These are phyloP conservation scores for Colius striatus DNA, from an alignment of 2,113 vertebrate species.

Conservation along the genomic window DNA sequence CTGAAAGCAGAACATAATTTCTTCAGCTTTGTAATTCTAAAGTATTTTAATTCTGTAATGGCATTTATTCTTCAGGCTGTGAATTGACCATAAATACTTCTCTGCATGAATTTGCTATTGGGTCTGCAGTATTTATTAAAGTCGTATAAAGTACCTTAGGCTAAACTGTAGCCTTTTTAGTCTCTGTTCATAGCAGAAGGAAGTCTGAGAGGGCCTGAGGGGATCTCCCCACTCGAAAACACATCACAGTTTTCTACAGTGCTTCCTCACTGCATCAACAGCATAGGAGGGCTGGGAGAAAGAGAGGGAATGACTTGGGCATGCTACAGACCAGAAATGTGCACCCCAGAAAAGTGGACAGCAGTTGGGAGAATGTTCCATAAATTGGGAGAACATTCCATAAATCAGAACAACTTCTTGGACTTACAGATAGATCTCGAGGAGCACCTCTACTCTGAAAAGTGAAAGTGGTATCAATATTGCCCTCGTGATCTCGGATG, in stretches of 20 bases:
- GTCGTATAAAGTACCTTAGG: not conserved
- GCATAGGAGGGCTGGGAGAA: not conserved
- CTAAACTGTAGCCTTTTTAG: not conserved
- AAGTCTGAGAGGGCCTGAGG: not conserved
- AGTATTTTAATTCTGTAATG: constrained; percentile 29
- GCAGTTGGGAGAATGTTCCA: fast-evolving
- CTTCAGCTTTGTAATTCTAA: constrained; percentile 37
- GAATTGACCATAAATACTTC: constrained; percentile 58
- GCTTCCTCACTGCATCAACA: not conserved
- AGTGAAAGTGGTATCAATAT: not conserved
- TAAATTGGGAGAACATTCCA: fast-evolving
- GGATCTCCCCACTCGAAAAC: not conserved
- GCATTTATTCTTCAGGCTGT: constrained; percentile 46
- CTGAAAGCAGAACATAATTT: not conserved
- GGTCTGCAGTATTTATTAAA: constrained; percentile 17
- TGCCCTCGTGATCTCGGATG: fast-evolving
- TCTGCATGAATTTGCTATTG: constrained; percentile 12
- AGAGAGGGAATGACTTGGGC: not conserved
- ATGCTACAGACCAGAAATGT: not conserved
- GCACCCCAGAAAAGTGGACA: not conserved
- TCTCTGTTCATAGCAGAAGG: not conserved
- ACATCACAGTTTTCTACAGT: not conserved
- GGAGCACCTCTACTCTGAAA: not conserved
- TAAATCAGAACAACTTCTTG: not conserved
- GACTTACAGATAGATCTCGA: not conserved